Conservation (phyloP, 2,888 invertebrate genomes). For the Brachypterus glaber region DNA sequence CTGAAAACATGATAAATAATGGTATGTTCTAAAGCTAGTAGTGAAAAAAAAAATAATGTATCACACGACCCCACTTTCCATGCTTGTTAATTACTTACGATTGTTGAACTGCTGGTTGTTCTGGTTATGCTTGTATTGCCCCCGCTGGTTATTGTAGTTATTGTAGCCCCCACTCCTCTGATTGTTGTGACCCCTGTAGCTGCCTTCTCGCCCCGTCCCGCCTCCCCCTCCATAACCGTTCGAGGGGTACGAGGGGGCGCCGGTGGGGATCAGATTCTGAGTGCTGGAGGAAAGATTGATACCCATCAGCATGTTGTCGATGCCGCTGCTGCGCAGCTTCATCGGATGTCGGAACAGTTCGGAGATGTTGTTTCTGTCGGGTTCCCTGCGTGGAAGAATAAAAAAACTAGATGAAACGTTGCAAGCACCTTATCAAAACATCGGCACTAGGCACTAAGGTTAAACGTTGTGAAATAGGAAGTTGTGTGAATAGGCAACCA, state of each 20-base stretch:
- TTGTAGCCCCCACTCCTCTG: slow-evolving; percentile 44
- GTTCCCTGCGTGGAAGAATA: slow-evolving; percentile 4
- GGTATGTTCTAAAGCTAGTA: no score
- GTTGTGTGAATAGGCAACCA: no score
- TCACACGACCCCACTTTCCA: background rate
- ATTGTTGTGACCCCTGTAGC: slow-evolving; percentile 41
- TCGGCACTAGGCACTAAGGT: no score
- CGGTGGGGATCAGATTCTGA: slow-evolving; percentile 47
- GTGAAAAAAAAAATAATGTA: no score
- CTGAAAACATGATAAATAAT: no score
- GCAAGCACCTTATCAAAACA: no score
- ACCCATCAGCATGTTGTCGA: slow-evolving; percentile 70
- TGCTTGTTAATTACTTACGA: slow-evolving; percentile 31
- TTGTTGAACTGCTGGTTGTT: slow-evolving; percentile 40
- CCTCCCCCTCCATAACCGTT: slow-evolving; percentile 25
- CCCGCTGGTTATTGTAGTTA: slow-evolving; percentile 40
- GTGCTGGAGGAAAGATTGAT: slow-evolving; percentile 55
- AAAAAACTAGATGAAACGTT: no score
- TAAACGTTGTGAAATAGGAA: no score
- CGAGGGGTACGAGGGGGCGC: slow-evolving; percentile 30
- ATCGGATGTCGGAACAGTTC: slow-evolving; percentile 48
- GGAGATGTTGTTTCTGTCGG: slow-evolving; percentile 28
- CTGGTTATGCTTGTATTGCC: slow-evolving; percentile 44
- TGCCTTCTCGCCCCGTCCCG: slow-evolving; percentile 38
- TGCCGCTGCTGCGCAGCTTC: slow-evolving; percentile 54